Percentiles rank a stretch among this genome's conserved stretches.
Conservation (phyloP, 2,113 vertebrate species). For the Steatornis caripensis region DNA sequence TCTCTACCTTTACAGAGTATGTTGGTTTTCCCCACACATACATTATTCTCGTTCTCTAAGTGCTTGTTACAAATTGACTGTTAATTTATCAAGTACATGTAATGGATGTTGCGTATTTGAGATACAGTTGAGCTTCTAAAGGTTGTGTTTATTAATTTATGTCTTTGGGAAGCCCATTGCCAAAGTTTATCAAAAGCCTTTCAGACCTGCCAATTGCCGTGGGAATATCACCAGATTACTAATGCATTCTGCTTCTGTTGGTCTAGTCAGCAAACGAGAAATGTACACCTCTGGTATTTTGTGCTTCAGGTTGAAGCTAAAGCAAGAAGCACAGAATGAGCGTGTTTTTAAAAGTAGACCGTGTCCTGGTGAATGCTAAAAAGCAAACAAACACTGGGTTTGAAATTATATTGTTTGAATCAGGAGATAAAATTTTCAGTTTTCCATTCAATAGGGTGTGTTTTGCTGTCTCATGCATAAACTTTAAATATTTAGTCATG, state of each 20-base stretch:
- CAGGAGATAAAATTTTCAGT: background rate
- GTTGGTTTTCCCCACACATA: background rate
- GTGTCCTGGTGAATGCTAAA: background rate
- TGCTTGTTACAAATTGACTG: background rate
- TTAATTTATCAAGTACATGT: background rate
- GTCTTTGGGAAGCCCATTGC: background rate
- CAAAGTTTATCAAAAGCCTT: conserved; percentile 22
- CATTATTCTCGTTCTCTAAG: background rate
- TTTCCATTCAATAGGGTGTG: background rate
- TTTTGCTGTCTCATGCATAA: background rate
- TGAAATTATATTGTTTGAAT: background rate
- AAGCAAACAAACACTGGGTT: background rate
- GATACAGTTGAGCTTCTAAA: background rate
- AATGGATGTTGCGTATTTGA: background rate
- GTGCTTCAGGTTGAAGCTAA: background rate
- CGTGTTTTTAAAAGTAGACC: background rate
- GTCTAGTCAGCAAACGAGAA: background rate
- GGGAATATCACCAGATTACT: background rate
- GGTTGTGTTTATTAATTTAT: background rate
- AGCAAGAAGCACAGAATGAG: background rate
- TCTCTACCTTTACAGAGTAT: background rate
- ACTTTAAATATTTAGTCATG: background rate
- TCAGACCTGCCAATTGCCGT: background rate
- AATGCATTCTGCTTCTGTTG: background rate
- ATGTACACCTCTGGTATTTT: background rate